phyloP scores from a whole-genome alignment of 2,113 vertebrate genomes.

The Motacilla tschutschensis region DNA sequence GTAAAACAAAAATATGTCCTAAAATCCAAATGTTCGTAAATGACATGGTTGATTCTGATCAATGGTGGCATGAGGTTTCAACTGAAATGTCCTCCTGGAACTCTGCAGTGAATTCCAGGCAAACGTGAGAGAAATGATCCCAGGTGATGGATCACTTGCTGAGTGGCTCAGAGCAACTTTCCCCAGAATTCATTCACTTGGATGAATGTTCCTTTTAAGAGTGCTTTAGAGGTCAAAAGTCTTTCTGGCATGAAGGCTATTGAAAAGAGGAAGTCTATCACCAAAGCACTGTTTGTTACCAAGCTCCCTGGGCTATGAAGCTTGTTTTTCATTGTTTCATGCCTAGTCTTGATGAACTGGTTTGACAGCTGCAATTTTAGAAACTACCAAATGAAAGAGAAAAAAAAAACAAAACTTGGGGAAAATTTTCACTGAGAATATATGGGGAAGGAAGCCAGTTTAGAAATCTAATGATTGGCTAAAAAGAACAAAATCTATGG shows the following conservation, averaged over 20 bases:
- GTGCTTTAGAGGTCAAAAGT: slow-evolving; percentile 20
- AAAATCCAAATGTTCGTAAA: not conserved
- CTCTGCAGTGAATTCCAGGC: not conserved
- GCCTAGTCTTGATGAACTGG: not conserved
- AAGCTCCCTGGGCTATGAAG: not conserved
- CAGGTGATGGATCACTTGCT: slow-evolving; percentile 18
- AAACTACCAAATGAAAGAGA: not conserved
- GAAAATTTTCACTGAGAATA: not conserved
- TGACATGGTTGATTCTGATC: not conserved
- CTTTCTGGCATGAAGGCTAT: not conserved
- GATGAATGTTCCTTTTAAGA: slow-evolving; percentile 27
- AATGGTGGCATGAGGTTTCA: not conserved
- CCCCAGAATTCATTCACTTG: slow-evolving; percentile 2
- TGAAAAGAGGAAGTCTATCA: slow-evolving; percentile 33
- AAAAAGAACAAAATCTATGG: not conserved
- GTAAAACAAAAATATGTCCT: not conserved
- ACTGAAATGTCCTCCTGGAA: not conserved
- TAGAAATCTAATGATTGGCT: not conserved
- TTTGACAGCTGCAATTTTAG: slow-evolving; percentile 20
- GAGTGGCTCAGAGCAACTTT: slow-evolving; percentile 9
- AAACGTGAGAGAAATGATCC: not conserved
- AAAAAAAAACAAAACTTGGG: not conserved
- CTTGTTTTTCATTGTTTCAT: slow-evolving; percentile 8
- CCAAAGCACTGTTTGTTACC: not conserved
- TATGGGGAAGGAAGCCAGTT: not conserved